Conservation (phyloP, 2,113 vertebrate genomes). For the Climacteris rufus region DNA sequence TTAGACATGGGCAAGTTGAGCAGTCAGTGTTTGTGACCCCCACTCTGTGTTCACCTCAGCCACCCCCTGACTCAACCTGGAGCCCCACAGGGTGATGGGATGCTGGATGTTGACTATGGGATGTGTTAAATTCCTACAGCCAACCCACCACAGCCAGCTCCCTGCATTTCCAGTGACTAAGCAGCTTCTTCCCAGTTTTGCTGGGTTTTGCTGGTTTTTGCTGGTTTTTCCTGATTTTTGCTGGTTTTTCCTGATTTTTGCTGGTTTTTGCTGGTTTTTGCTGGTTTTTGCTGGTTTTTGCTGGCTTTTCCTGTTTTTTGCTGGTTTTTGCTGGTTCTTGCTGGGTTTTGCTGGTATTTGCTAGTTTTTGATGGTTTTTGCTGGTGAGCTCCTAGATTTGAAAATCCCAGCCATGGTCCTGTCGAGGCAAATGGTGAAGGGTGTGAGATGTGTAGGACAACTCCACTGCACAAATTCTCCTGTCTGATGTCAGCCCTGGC, state of each 20-base stretch:
- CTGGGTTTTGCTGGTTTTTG: too few relatives aligned
- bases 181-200: background rate
- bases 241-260: too few relatives aligned
- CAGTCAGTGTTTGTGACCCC: background rate
- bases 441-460: background rate
- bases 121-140: background rate
- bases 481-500: background rate
- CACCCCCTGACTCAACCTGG: rapidly evolving
- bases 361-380: too few relatives aligned
- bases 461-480: background rate
- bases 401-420: background rate
- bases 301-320: too few relatives aligned
- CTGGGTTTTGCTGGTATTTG: too few relatives aligned
- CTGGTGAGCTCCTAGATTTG: background rate
- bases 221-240: too few relatives aligned
- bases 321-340: too few relatives aligned
- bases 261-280: too few relatives aligned
- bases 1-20: background rate
- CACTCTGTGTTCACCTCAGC: background rate
- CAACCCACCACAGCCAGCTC: background rate
- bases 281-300: too few relatives aligned
- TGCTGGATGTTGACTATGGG: background rate
- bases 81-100: background rate
- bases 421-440: background rate
- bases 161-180: background rate